A percentile compares a stretch with the other conserved stretches of the same genome.
Evolutionary conservation across 1,140 invertebrate species (phyloP).

Genomic region (Galleria mellonella): DNA sequence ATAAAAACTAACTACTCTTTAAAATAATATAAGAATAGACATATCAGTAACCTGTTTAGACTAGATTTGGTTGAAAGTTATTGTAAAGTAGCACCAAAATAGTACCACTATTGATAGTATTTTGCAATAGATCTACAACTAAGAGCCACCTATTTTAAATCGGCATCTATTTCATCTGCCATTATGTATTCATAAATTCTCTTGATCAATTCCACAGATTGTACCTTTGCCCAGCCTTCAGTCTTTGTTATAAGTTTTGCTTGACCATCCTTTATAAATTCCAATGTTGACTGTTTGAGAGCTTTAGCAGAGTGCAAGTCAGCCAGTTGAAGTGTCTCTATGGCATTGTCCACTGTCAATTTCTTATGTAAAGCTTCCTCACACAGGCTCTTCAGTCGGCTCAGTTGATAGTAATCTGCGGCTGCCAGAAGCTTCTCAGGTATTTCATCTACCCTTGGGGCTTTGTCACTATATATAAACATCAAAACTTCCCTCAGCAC

Average conservation of each 20-base stretch:
- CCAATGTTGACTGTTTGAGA: constrained; percentile 48
- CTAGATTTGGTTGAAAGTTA: too few relatives aligned
- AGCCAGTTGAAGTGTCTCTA: constrained; percentile 57
- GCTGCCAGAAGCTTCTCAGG: constrained; percentile 60
- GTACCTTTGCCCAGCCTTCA: constrained; percentile 51
- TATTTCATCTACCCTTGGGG: constrained; percentile 72
- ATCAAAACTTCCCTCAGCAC: constrained; percentile 78
- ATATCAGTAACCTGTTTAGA: too few relatives aligned
- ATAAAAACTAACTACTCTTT: too few relatives aligned
- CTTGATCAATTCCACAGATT: constrained; percentile 60
- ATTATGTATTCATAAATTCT: constrained; percentile 63
- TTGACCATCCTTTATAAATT: constrained; percentile 65
- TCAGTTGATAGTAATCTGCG: constrained; percentile 64
- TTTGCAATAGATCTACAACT: too few relatives aligned
- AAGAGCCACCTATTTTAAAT: constrained; percentile 31
- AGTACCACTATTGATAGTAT: too few relatives aligned
- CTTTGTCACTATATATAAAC: constrained; percentile 82
- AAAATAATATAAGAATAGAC: too few relatives aligned
- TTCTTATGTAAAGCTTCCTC: constrained; percentile 61
- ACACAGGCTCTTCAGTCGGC: constrained; percentile 56
- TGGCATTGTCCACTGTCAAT: constrained; percentile 61
- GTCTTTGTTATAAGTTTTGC: constrained; percentile 58
- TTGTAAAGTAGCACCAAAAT: too few relatives aligned
- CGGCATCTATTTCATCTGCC: constrained; percentile 50
- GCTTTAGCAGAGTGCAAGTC: constrained; percentile 55